Conservation (phyloP, 35 echinoderm and acorn worm species). For the Nesometra sesokonis region DNA sequence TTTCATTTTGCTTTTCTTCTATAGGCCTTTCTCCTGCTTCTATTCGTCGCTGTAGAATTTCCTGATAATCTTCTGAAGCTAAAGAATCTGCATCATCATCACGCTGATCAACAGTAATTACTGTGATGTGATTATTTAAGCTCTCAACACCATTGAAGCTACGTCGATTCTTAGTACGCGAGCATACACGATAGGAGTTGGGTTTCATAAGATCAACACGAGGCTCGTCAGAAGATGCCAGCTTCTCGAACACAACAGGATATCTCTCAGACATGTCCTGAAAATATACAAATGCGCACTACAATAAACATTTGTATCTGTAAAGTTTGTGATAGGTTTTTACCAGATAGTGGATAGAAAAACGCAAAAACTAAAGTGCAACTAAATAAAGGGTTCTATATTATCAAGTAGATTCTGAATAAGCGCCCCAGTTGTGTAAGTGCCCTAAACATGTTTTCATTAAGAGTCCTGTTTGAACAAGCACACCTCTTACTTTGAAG, state of each 20-base stretch:
- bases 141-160: constrained; percentile 76
- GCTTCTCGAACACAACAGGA: constrained; percentile 70
- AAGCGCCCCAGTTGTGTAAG: no score
- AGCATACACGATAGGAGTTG: constrained; percentile 53
- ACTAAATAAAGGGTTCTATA: no score
- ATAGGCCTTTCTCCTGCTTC: constrained; percentile 13
- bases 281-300: no score
- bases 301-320: no score
- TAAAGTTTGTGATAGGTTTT: no score
- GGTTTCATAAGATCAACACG: constrained; percentile 53
- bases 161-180: constrained; percentile 47
- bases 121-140: constrained; percentile 68
- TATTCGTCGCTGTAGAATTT: constrained; percentile 13
- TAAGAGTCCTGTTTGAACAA: no score
- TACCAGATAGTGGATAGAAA: no score
- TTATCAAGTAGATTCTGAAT: no score
- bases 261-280: constrained; percentile 83
- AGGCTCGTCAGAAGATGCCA: constrained; percentile 35
- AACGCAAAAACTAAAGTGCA: no score
- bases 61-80: constrained; percentile 54
- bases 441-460: no score
- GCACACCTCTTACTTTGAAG: no score
- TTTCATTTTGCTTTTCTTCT: background rate
- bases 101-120: constrained; percentile 62
- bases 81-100: constrained; percentile 53